A percentile compares a stretch with the other conserved stretches of the same genome.
phyloP scores from a whole-genome alignment of 2,113 vertebrate genomes.

The Climacteris rufus region DNA sequence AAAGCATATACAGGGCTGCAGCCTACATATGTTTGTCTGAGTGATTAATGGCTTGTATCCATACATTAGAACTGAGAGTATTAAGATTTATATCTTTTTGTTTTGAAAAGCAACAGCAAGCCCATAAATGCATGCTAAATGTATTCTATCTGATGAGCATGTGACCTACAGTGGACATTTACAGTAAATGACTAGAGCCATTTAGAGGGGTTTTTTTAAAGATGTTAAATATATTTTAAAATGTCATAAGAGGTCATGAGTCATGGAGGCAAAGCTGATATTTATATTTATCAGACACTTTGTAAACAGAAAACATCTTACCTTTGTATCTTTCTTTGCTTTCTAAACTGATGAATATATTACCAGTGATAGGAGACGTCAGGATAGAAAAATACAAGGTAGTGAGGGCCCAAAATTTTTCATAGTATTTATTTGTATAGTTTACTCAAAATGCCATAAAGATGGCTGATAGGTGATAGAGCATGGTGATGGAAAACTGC shows the following conservation, averaged over 20 bases:
- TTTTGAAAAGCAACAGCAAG: slow-evolving; percentile 52
- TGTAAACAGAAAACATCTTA: slow-evolving; percentile 43
- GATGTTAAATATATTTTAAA: slow-evolving; percentile 65
- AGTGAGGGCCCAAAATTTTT: background rate
- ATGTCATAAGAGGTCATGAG: slow-evolving; percentile 36
- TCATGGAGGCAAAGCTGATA: slow-evolving; percentile 30
- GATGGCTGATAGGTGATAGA: background rate
- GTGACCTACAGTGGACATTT: slow-evolving; percentile 25
- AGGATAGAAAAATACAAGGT: slow-evolving; percentile 29
- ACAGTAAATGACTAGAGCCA: slow-evolving; percentile 38
- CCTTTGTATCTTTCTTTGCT: slow-evolving; percentile 33
- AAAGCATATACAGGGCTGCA: slow-evolving; percentile 73
- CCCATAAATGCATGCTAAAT: slow-evolving; percentile 60
- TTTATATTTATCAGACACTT: slow-evolving; percentile 66
- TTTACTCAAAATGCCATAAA: background rate
- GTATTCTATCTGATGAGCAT: background rate
- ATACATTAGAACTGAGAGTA: slow-evolving; percentile 43
- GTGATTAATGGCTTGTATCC: slow-evolving; percentile 70
- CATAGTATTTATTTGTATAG: slow-evolving; percentile 42
- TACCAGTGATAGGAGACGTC: slow-evolving; percentile 33
- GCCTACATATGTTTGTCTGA: slow-evolving; percentile 66
- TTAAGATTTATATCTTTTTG: slow-evolving; percentile 71
- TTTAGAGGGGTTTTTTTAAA: background rate
- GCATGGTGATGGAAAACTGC: background rate
- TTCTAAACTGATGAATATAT: slow-evolving; percentile 38